These are phyloP conservation scores for Hydraecia micacea DNA, from an alignment of 2,888 invertebrate species.

Conservation along the genomic window DNA sequence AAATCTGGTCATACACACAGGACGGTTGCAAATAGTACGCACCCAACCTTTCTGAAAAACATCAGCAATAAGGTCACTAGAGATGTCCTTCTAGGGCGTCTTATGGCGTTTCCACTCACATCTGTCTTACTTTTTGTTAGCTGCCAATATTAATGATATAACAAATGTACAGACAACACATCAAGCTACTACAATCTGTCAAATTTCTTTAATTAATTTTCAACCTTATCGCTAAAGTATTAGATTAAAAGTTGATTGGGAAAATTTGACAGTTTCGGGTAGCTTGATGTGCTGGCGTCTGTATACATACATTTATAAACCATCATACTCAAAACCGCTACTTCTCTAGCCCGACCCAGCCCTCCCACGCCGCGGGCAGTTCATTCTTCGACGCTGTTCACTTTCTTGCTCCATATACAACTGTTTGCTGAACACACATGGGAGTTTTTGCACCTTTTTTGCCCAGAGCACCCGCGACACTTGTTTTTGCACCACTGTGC, in stretches of 20 bases:
- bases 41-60: too few species aligned
- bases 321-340: neutral
- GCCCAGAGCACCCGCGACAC: conserved; percentile 51
- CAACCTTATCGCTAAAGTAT: too few species aligned
- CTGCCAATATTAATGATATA: neutral
- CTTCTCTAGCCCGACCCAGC: conserved; percentile 44
- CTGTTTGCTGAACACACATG: conserved; percentile 61
- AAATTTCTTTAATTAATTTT: too few species aligned
- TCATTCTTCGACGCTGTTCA: conserved; percentile 61
- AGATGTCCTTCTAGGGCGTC: too few species aligned
- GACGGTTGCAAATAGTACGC: too few species aligned
- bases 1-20: neutral
- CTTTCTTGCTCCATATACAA: conserved; percentile 57
- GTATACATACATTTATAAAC: neutral
- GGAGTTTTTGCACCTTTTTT: conserved; percentile 58
- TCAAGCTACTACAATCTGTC: too few species aligned
- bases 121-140: neutral
- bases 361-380: conserved; percentile 57
- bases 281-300: too few species aligned
- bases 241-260: too few species aligned
- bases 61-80: too few species aligned
- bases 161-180: too few species aligned
- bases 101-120: too few species aligned
- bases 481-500: conserved; percentile 44
- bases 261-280: too few species aligned